Evolutionary conservation across 2,888 invertebrate genomes (phyloP).

Genomic region (Drosophila lacicola): DNA sequence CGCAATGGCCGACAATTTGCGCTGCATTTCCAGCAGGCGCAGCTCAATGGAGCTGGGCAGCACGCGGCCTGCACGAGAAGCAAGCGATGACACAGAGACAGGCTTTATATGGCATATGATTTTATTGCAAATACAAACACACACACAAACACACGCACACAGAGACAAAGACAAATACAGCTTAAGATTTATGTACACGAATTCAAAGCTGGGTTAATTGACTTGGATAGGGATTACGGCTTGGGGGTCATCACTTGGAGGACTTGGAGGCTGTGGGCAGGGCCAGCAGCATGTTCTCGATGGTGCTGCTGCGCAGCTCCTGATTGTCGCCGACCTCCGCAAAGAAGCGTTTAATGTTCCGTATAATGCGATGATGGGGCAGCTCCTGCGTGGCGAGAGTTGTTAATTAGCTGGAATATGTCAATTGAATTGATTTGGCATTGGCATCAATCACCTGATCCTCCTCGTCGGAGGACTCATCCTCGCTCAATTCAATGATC

Average conservation of each 20-base stretch:
- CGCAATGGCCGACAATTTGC: constrained; percentile 84
- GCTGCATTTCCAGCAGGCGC: constrained; percentile 83
- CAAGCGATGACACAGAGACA: constrained; percentile 17
- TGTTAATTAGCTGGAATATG: constrained; percentile 39
- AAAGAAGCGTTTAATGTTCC: constrained; percentile 86
- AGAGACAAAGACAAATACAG: constrained; percentile 9
- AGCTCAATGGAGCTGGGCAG: constrained; percentile 80
- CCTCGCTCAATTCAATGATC: constrained; percentile 84
- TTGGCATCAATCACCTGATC: constrained; percentile 76
- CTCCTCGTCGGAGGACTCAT: constrained; percentile 84
- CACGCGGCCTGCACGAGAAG: constrained; percentile 47
- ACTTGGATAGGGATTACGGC: neutral
- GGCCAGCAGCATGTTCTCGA: constrained; percentile 85
- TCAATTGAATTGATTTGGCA: constrained; percentile 18
- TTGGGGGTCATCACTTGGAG: constrained; percentile 52
- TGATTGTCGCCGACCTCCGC: constrained; percentile 84
- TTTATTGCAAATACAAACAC: constrained; percentile 52
- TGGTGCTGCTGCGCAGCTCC: constrained; percentile 82
- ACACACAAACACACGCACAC: constrained; percentile 33
- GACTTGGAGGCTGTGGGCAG: constrained; percentile 82
- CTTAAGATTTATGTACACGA: constrained; percentile 48
- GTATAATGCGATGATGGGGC: constrained; percentile 88
- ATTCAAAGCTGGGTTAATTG: constrained; percentile 18
- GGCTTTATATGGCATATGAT: constrained; percentile 3
- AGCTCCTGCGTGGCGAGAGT: constrained; percentile 84